A percentile compares a stretch with the other conserved stretches of the same genome.
Conservation (phyloP, 2,888 invertebrate species). For the Acleris emargana region DNA sequence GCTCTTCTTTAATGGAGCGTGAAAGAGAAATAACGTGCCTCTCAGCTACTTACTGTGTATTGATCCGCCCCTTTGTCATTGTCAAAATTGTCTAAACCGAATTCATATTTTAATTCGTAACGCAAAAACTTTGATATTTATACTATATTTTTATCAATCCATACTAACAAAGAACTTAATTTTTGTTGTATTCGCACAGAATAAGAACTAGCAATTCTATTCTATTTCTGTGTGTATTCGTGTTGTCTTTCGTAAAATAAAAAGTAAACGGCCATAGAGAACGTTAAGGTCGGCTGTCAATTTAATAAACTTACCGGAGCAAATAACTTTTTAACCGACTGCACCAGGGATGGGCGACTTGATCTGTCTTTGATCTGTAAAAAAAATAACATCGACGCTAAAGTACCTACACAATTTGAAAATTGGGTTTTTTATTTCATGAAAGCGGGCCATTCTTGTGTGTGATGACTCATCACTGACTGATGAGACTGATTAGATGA, state of each 20-base stretch:
- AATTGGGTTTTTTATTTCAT: too few species aligned
- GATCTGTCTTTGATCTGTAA: too few species aligned
- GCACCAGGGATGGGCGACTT: too few species aligned
- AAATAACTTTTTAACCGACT: too few species aligned
- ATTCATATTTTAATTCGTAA: conserved; percentile 30
- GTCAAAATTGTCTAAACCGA: conserved; percentile 8
- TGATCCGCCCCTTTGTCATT: conserved; percentile 65
- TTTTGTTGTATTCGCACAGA: neutral
- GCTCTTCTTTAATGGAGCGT: conserved; percentile 40
- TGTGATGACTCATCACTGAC: too few species aligned
- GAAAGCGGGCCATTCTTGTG: too few species aligned
- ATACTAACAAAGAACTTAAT: neutral
- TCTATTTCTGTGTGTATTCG: neutral
- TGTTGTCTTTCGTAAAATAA: neutral
- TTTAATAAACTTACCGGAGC: too few species aligned
- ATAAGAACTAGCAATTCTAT: too few species aligned
- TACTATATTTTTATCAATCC: neutral
- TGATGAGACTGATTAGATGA: too few species aligned
- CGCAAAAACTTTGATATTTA: too few species aligned
- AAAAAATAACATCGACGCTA: too few species aligned
- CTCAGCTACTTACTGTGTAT: conserved; percentile 59
- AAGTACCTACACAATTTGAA: too few species aligned
- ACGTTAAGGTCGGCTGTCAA: conserved; percentile 3
- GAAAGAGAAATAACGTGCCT: conserved; percentile 53
- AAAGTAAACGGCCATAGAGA: conserved; percentile 12